Base-by-base conservation (phyloP, 2,113 vertebrate species). In the Phasianus colchicus region DNA sequence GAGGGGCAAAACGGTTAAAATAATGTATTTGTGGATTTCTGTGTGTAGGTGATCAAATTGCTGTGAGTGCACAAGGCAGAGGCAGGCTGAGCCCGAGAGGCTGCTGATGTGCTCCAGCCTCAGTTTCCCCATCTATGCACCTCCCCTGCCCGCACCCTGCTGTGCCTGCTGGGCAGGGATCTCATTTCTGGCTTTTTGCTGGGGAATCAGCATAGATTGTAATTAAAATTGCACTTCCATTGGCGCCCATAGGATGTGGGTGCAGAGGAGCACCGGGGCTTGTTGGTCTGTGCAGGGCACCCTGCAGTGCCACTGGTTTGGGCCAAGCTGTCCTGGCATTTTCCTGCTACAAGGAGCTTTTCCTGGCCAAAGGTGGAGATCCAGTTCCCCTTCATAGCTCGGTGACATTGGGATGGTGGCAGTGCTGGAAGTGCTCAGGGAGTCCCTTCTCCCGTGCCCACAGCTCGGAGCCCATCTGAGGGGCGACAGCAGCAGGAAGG, bases 231-330 rank as follows among this genome's bases (percentile, higher is more conserved):
- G 5, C 3, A 6, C 45, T 69, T 25, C 40, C 30, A n/a, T 47
- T 27, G 72, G 66, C 38, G 42, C 52, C 36, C 38, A 18, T 17
- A 1, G 25, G 43, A 8, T 0, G 0, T 43, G 18, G 15, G 14
- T 55, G 47, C 24, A 5, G 61, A 13, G 36, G 24, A 25, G 60
- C 3, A 38, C 15, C 7, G 16, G 36, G 61, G 36, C 24, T 40
- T 11, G 36, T 29, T 7, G 27, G 30, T 27, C 65, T 29, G 64
- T 20, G 63, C 27, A 0, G 0, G 24, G 30, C 0, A 0, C 24
- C 43, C 54, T 47, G 61, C 0, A 3, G 0, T 0, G 19, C 1
- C 0, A 5, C 42, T 1, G 5, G 3, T 36, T 66, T 15, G 11
- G 64, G 50, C 10, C 83, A 54, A 73, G 32, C 3, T 57, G 36